Conservation (phyloP, 1,140 invertebrate genomes). For the Saccostrea echinata region DNA sequence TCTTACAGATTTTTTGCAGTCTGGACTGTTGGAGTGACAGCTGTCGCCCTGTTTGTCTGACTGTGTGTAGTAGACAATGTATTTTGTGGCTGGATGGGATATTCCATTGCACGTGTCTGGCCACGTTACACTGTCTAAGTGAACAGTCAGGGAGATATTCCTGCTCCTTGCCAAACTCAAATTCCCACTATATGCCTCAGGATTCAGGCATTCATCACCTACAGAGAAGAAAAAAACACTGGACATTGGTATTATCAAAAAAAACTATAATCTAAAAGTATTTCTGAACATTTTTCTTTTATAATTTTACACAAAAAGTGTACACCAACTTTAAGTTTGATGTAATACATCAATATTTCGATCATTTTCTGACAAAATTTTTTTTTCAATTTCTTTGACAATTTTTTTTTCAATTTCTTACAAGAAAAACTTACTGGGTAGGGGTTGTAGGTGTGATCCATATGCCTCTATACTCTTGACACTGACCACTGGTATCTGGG, state of each 20-base stretch:
- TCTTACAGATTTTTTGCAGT: slow-evolving; percentile 52
- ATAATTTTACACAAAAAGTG: too few species aligned
- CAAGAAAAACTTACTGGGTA: slow-evolving; percentile 81
- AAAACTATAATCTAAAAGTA: too few species aligned
- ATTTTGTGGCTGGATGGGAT: slow-evolving; percentile 85
- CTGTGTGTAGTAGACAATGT: slow-evolving; percentile 85
- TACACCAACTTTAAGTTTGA: too few species aligned
- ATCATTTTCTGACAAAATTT: slow-evolving; percentile 11
- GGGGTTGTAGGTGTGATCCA: slow-evolving; percentile 88
- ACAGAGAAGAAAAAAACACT: slow-evolving; percentile 15
- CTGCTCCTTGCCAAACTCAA: slow-evolving; percentile 80
- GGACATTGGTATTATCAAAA: too few species aligned
- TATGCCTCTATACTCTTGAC: slow-evolving; percentile 84
- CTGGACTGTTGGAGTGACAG: slow-evolving; percentile 59
- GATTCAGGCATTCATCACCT: slow-evolving; percentile 85
- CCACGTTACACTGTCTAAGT: slow-evolving; percentile 83
- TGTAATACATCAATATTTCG: slow-evolving; percentile 9
- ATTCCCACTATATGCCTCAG: slow-evolving; percentile 81
- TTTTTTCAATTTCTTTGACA: neutral
- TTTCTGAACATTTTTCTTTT: too few species aligned
- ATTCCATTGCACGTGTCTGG: slow-evolving; percentile 83
- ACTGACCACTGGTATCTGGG: slow-evolving; percentile 68
- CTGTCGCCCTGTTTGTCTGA: slow-evolving; percentile 64
- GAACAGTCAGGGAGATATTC: slow-evolving; percentile 84
- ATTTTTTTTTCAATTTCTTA: neutral